Percentiles rank a stretch among this genome's conserved stretches.
These are phyloP conservation scores for Micropoecilia bifurca DNA, from an alignment of 2,797 vertebrate genomes.

Conservation along the genomic window DNA sequence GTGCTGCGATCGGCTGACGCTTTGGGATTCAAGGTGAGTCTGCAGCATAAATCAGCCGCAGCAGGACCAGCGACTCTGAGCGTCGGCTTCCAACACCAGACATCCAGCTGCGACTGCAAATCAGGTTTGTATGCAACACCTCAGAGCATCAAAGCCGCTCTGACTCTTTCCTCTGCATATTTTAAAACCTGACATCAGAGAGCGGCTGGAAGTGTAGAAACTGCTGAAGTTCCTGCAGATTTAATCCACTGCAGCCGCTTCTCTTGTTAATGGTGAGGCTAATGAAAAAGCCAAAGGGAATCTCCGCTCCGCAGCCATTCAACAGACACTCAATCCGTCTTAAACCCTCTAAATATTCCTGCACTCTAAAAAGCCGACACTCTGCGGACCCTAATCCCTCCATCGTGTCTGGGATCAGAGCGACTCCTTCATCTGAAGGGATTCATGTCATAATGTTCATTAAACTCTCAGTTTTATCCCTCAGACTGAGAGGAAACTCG, in stretches of 20 bases:
- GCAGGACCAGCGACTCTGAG: conserved; percentile 12
- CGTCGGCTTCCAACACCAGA: conserved; percentile 38
- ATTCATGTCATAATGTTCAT: neutral
- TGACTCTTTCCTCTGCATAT: neutral
- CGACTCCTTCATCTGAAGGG: neutral
- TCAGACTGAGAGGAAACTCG: neutral
- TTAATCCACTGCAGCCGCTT: neutral
- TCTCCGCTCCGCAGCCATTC: neutral
- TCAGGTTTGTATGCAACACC: conserved; percentile 32
- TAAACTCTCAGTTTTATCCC: neutral
- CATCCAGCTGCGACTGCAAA: conserved; percentile 49
- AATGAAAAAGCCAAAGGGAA: conserved; percentile 3
- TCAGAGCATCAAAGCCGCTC: conserved; percentile 27
- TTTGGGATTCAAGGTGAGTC: conserved; percentile 55
- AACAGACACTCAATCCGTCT: neutral
- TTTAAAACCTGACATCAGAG: neutral
- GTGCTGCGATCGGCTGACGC: conserved; percentile 12
- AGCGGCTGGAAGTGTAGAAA: neutral
- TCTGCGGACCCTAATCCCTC: neutral
- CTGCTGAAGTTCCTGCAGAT: neutral
- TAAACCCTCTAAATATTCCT: conserved; percentile 1
- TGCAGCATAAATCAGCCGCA: conserved; percentile 40
- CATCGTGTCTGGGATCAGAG: neutral
- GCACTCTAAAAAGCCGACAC: neutral
- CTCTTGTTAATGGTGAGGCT: neutral